Evolutionary conservation across 2,888 invertebrate genomes (phyloP).

Genomic region (Tachina fera): DNA sequence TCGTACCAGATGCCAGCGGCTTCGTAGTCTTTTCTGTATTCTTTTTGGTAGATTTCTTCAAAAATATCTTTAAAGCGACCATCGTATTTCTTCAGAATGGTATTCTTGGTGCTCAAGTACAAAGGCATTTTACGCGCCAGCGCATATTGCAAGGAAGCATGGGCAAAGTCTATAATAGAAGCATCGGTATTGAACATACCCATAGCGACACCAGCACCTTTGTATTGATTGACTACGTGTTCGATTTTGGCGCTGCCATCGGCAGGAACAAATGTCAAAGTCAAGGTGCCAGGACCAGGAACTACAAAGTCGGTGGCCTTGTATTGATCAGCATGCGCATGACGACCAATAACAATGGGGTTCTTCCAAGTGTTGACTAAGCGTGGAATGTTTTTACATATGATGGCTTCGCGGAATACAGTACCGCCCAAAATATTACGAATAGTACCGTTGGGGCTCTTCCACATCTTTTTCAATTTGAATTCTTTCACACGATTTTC

Average conservation of each 20-base stretch:
- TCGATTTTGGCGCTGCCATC: constrained; percentile 85
- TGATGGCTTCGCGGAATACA: constrained; percentile 92
- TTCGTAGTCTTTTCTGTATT: constrained; percentile 93
- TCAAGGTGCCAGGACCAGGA: constrained; percentile 94
- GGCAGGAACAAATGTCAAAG: constrained; percentile 90
- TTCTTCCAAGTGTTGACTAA: constrained; percentile 97
- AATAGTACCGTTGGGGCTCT: constrained; percentile 94
- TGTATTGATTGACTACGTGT: constrained; percentile 92
- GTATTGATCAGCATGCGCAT: constrained; percentile 99
- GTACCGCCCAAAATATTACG: constrained; percentile 92
- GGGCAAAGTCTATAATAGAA: constrained; percentile 96
- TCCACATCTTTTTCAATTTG: constrained; percentile 95
- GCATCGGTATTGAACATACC: constrained; percentile 99
- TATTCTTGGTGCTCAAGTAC: constrained; percentile 98
- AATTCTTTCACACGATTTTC: constrained; percentile 97
- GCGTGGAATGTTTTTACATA: constrained; percentile 96
- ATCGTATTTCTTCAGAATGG: constrained; percentile 97
- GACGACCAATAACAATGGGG: constrained; percentile 99
- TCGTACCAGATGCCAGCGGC: constrained; percentile 97
- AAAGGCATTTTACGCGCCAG: constrained; percentile 93
- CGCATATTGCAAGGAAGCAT: constrained; percentile 96
- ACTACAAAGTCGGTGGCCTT: constrained; percentile 98
- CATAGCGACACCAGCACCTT: constrained; percentile 94
- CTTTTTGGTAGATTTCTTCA: constrained; percentile 95
- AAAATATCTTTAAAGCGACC: constrained; percentile 99